These are phyloP conservation scores for Diorhabda carinulata DNA, from an alignment of 1,140 invertebrate genomes.

Conservation along the genomic window DNA sequence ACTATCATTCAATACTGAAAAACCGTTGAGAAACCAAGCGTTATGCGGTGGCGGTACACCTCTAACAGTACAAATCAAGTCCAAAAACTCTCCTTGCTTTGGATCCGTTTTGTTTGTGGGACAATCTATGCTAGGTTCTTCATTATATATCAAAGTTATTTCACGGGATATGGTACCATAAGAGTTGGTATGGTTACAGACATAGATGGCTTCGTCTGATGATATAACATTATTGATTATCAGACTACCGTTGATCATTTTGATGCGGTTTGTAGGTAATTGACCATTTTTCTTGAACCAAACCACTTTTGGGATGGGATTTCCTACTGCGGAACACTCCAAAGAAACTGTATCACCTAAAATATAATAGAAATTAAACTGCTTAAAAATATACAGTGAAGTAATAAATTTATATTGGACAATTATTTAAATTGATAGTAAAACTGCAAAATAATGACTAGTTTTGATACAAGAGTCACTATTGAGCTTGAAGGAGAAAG, in stretches of 20 bases:
- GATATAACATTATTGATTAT: conserved; percentile 58
- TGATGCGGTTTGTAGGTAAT: conserved; percentile 46
- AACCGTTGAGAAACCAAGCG: conserved; percentile 82
- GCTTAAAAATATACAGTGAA: no score
- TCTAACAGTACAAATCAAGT: conserved; percentile 61
- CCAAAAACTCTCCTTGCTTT: conserved; percentile 61
- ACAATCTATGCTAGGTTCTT: conserved; percentile 59
- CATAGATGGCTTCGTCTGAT: conserved; percentile 66
- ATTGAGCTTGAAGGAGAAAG: no score
- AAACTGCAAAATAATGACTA: no score
- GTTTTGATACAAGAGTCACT: no score
- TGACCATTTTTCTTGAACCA: conserved; percentile 56
- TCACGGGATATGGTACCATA: conserved; percentile 49
- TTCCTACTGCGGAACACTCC: conserved; percentile 61
- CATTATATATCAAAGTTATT: conserved; percentile 53
- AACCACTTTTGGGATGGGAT: conserved; percentile 55
- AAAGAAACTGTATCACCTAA: conserved; percentile 59
- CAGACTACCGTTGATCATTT: conserved; percentile 56
- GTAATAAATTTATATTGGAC: no score
- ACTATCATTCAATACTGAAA: conserved; percentile 56
- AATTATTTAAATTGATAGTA: no score
- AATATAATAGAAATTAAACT: conserved; percentile 24
- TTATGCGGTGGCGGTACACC: conserved; percentile 68
- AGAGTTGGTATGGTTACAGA: conserved; percentile 58
- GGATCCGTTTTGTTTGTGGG: conserved; percentile 57